Evolutionary conservation across 1,140 invertebrate genomes (phyloP).

Genomic region (Dendroctonus ponderosae): DNA sequence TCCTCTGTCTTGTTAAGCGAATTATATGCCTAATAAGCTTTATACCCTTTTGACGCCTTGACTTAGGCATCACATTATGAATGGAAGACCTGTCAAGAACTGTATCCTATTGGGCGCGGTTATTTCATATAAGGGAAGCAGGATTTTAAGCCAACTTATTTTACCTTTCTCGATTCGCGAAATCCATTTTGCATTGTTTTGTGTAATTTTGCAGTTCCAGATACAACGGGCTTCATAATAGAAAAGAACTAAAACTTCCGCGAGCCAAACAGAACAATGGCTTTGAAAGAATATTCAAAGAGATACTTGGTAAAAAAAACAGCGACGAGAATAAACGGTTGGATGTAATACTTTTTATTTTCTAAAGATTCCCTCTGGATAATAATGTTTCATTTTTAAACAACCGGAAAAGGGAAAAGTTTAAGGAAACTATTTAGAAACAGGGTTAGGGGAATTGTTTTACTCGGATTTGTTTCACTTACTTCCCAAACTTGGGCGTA

Average conservation of each 20-base stretch:
- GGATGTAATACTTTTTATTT: slow-evolving; percentile 15
- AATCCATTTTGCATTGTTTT: slow-evolving; percentile 7
- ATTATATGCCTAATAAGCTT: slow-evolving; percentile 12
- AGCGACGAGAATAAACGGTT: slow-evolving; percentile 15
- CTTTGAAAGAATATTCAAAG: slow-evolving; percentile 20
- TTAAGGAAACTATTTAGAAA: slow-evolving; percentile 15
- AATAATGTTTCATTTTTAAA: slow-evolving; percentile 27
- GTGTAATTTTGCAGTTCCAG: slow-evolving; percentile 12
- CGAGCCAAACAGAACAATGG: slow-evolving; percentile 10
- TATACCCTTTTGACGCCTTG: slow-evolving; percentile 8
- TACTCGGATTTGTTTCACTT: slow-evolving; percentile 14
- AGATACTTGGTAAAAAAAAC: slow-evolving; percentile 9
- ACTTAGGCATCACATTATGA: no score
- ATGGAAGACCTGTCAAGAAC: no score
- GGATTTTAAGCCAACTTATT: background rate
- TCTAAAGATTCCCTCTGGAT: slow-evolving; percentile 7
- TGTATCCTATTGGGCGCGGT: no score
- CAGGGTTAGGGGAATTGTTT: slow-evolving; percentile 16
- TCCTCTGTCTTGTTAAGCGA: slow-evolving; percentile 11
- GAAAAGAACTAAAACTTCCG: slow-evolving; percentile 13
- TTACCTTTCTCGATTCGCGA: background rate
- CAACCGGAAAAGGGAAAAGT: slow-evolving; percentile 14
- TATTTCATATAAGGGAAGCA: no score
- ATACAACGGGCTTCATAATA: slow-evolving; percentile 8
- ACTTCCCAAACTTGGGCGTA: no score